These are phyloP conservation scores for Peromyscus californicus DNA, from an alignment of 2,113 vertebrate genomes.

Conservation along the genomic window DNA sequence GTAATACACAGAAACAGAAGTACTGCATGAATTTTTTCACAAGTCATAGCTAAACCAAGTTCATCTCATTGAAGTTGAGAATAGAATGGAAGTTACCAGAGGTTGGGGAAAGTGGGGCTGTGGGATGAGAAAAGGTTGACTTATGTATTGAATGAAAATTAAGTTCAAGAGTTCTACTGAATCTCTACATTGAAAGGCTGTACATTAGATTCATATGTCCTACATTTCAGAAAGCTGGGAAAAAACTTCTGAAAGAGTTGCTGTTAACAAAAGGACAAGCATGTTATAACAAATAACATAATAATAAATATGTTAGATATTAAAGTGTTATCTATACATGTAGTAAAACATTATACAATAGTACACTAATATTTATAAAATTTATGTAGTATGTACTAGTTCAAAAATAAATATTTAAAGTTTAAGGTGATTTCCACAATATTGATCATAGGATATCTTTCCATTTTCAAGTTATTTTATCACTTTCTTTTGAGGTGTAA, in stretches of 20 bases:
- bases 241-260: neutral
- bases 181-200: accelerated
- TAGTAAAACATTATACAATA: neutral
- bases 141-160: neutral
- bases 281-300: neutral
- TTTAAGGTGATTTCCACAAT: neutral
- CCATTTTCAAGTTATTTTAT: neutral
- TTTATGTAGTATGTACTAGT: neutral
- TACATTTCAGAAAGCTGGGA: neutral
- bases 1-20: neutral
- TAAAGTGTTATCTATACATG: neutral
- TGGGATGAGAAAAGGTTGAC: too few relatives aligned
- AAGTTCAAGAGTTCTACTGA: accelerated
- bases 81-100: neutral
- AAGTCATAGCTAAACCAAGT: neutral
- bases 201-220: accelerated
- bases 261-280: neutral
- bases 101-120: accelerated
- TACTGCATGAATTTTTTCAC: neutral
- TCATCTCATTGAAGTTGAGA: neutral
- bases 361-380: neutral
- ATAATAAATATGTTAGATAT: neutral
- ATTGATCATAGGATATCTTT: neutral
- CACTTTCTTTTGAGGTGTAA: neutral
- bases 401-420: too few relatives aligned